Percentiles rank a stretch among this genome's conserved stretches.
Evolutionary conservation across 92 coral and sea anemone species (phyloP).

Genomic region (Heliopora coerulea): DNA sequence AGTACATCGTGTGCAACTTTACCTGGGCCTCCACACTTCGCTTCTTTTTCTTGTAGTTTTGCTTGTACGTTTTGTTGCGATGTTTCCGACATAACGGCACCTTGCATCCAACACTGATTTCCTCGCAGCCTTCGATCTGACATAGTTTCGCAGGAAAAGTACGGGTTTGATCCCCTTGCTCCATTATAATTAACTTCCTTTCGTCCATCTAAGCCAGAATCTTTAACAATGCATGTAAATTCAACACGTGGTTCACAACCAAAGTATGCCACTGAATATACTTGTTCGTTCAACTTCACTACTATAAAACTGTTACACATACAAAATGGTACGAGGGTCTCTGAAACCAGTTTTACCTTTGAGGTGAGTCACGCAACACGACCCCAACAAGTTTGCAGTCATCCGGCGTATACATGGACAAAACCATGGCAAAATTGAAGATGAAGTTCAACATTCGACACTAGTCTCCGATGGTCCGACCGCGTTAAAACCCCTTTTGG

Average conservation of each 20-base stretch:
- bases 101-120: constrained; percentile 84
- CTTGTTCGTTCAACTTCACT: no score
- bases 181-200: constrained; percentile 30
- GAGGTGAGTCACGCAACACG: no score
- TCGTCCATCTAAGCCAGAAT: neutral
- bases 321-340: no score
- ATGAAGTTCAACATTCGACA: no score
- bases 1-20: constrained; percentile 9
- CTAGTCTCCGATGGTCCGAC: no score
- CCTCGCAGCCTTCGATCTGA: constrained; percentile 91
- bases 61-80: constrained; percentile 96
- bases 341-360: no score
- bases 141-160: constrained; percentile 52
- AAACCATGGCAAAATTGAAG: no score
- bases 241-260: neutral
- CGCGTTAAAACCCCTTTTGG: no score
- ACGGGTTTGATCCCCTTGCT: constrained; percentile 38
- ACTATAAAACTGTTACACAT: no score
- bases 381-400: no score
- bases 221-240: neutral
- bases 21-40: constrained; percentile 11
- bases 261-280: no score
- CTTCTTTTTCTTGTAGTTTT: constrained; percentile 94
- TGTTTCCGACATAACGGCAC: constrained; percentile 94
- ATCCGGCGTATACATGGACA: no score